Conservation (phyloP, 1,140 invertebrate genomes). For the Scaptomyza pallida region DNA sequence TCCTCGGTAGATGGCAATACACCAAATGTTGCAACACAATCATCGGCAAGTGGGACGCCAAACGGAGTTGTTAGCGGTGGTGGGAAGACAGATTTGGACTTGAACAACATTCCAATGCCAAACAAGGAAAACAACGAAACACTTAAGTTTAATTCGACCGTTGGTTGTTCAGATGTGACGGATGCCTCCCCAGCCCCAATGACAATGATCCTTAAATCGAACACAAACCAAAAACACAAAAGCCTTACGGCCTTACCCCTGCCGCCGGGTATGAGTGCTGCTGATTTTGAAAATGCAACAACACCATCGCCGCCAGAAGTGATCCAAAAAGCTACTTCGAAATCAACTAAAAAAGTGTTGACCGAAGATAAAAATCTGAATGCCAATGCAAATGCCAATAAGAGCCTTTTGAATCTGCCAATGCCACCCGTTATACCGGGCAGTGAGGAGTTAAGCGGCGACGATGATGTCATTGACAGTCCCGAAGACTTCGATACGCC, state of each 20-base stretch:
- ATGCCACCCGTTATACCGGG: constrained; percentile 94
- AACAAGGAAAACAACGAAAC: constrained; percentile 64
- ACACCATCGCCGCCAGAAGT: constrained; percentile 77
- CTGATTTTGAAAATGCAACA: constrained; percentile 85
- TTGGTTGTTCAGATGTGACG: constrained; percentile 47
- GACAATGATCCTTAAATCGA: constrained; percentile 39
- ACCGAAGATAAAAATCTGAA: constrained; percentile 47
- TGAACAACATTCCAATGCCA: constrained; percentile 88
- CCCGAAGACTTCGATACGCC: constrained; percentile 86
- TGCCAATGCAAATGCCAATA: constrained; percentile 82
- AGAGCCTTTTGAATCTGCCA: constrained; percentile 93
- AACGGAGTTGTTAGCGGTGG: constrained; percentile 64
- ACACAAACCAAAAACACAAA: constrained; percentile 85
- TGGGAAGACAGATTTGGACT: constrained; percentile 82
- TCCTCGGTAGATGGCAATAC: constrained; percentile 76
- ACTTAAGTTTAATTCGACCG: constrained; percentile 31
- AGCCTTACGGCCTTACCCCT: constrained; percentile 90
- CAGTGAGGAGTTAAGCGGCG: constrained; percentile 90
- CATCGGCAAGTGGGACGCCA: constrained; percentile 41
- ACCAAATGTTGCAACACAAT: constrained; percentile 52
- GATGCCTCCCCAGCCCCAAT: constrained; percentile 49
- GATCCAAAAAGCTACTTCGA: constrained; percentile 38
- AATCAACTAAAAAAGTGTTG: constrained; percentile 37
- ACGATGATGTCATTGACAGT: constrained; percentile 88
- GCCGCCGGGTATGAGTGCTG: constrained; percentile 92